Evolutionary conservation across 2,797 vertebrate genomes (phyloP).

Genomic region (Smutsia gigantea): DNA sequence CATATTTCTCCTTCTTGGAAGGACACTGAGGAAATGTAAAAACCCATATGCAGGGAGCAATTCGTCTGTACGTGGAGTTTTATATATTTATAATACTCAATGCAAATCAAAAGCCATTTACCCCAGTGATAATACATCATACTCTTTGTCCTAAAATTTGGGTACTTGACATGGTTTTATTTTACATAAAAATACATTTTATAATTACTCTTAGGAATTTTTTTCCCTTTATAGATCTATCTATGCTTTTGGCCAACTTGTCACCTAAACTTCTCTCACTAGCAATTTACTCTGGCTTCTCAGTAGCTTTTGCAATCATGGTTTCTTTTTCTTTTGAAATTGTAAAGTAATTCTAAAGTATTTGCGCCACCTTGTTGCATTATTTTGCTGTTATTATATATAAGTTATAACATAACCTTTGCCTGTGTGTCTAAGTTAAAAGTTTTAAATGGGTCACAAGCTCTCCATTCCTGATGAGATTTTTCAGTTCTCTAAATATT

Average conservation of each 20-base stretch:
- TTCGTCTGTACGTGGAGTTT: not conserved
- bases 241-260: not conserved
- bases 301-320: not conserved
- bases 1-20: not conserved
- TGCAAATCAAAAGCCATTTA: constrained; percentile 47
- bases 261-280: not conserved
- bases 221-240: not conserved
- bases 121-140: constrained; percentile 2
- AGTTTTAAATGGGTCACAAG: not conserved
- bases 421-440: not conserved
- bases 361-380: not conserved
- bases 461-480: not conserved
- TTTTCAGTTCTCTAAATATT: not conserved
- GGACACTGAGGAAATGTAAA: not conserved
- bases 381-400: not conserved
- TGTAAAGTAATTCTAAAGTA: not conserved
- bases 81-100: constrained; percentile 21
- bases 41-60: not conserved
- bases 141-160: not conserved
- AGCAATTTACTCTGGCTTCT: not conserved
- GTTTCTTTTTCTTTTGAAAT: not conserved
- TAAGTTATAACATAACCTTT: not conserved
- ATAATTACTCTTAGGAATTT: constrained; percentile 30
- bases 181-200: constrained; percentile 45
- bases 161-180: not conserved